These are phyloP conservation scores for Lepidochrysops patricia DNA, from an alignment of 2,888 invertebrate species.

Conservation along the genomic window DNA sequence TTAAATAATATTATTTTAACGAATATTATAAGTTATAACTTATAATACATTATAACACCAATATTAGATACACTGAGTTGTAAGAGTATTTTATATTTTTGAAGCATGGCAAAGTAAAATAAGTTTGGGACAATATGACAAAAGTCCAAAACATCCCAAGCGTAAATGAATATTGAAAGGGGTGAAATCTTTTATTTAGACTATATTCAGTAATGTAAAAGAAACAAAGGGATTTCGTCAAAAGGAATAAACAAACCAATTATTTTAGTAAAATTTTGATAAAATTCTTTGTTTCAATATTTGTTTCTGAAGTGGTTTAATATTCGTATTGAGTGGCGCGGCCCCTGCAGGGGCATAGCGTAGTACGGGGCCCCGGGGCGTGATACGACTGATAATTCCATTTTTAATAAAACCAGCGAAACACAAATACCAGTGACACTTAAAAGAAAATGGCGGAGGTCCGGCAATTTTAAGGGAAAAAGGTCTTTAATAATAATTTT, in stretches of 20 bases:
- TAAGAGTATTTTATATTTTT: no score
- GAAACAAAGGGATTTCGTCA: not conserved
- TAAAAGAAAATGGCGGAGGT: not conserved
- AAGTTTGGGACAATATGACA: not conserved
- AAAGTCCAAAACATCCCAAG: not conserved
- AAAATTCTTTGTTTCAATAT: not conserved
- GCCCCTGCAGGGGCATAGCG: not conserved
- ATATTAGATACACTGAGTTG: no score
- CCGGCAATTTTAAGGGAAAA: not conserved
- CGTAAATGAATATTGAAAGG: not conserved
- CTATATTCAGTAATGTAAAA: not conserved
- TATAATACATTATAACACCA: no score
- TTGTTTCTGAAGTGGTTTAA: conserved; percentile 7
- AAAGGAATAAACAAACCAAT: not conserved
- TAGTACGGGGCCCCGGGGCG: not conserved
- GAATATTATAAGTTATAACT: no score
- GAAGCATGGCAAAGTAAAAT: no score
- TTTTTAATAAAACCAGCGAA: conserved; percentile 12
- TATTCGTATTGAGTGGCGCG: conserved; percentile 5
- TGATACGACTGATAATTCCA: conserved; percentile 11
- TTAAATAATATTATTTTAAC: no score
- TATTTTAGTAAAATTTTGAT: conserved; percentile 2
- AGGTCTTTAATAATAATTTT: not conserved
- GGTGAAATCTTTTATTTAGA: not conserved
- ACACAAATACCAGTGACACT: not conserved